Percentiles rank a stretch among this genome's conserved stretches.
Conservation (phyloP, 1,140 invertebrate species). For the Bactericera cockerelli region DNA sequence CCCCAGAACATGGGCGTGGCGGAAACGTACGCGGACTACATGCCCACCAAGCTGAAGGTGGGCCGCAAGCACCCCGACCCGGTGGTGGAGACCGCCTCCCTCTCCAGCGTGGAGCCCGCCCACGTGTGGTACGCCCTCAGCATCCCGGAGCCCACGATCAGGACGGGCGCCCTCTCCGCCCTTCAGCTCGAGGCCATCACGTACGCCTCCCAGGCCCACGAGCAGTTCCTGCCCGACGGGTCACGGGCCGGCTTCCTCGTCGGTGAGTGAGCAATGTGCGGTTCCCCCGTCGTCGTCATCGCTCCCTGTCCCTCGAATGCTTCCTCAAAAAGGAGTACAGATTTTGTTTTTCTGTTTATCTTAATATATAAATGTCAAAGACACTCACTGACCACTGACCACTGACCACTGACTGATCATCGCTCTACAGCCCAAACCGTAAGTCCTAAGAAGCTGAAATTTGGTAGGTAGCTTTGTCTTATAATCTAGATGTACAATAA, state of each 20-base stretch:
- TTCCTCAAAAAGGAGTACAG: too few relatives aligned
- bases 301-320: too few relatives aligned
- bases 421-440: too few relatives aligned
- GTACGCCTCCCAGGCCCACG: conserved; percentile 93
- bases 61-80: conserved; percentile 95
- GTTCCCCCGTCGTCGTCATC: too few relatives aligned
- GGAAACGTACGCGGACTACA: conserved; percentile 95
- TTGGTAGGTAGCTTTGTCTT: too few relatives aligned
- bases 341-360: too few relatives aligned
- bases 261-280: too few relatives aligned
- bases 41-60: conserved; percentile 89
- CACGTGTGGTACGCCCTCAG: conserved; percentile 81
- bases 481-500: too few relatives aligned
- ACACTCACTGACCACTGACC: too few relatives aligned
- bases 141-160: conserved; percentile 73
- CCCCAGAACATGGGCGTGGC: conserved; percentile 85
- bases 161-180: conserved; percentile 74
- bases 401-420: too few relatives aligned
- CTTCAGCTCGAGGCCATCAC: conserved; percentile 93
- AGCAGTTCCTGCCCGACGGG: conserved; percentile 77
- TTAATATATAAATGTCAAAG: too few relatives aligned
- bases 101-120: conserved; percentile 89
- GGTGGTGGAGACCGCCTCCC: conserved; percentile 96
- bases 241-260: conserved; percentile 90
- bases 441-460: too few relatives aligned